Conservation (phyloP, 1,140 invertebrate species). For the Euborellia annulipes region DNA sequence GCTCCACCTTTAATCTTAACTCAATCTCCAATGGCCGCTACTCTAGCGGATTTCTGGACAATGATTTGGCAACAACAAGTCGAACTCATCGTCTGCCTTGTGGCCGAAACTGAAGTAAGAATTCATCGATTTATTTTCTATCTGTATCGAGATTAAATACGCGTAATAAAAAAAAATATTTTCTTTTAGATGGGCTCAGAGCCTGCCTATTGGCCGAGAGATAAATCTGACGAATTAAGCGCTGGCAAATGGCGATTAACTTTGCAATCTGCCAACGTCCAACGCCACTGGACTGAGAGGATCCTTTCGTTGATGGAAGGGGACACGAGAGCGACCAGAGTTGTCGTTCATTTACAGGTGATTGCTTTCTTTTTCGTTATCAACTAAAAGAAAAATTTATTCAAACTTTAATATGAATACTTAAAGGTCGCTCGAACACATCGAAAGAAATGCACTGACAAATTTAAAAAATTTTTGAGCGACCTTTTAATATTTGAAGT, state of each 20-base stretch:
- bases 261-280: constrained; percentile 47
- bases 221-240: constrained; percentile 41
- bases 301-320: constrained; percentile 43
- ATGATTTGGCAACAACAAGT: constrained; percentile 73
- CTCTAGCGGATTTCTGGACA: constrained; percentile 62
- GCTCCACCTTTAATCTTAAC: constrained; percentile 62
- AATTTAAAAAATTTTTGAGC: no score
- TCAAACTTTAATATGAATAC: no score
- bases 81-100: constrained; percentile 61
- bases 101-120: constrained; percentile 52
- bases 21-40: constrained; percentile 59
- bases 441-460: no score
- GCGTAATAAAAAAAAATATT: no score
- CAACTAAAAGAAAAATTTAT: no score
- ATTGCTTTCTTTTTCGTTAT: no score
- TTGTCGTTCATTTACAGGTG: constrained; percentile 63
- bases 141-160: no score
- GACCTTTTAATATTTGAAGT: no score
- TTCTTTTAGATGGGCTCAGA: no score
- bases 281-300: constrained; percentile 54
- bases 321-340: constrained; percentile 39
- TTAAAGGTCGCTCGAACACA: no score
- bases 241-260: constrained; percentile 40
- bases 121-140: no score
- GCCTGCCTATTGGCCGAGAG: constrained; percentile 68